A percentile compares a stretch with the other conserved stretches of the same genome.
phyloP scores from a whole-genome alignment of 2,888 invertebrate species.

The Drosophila tripunctata region DNA sequence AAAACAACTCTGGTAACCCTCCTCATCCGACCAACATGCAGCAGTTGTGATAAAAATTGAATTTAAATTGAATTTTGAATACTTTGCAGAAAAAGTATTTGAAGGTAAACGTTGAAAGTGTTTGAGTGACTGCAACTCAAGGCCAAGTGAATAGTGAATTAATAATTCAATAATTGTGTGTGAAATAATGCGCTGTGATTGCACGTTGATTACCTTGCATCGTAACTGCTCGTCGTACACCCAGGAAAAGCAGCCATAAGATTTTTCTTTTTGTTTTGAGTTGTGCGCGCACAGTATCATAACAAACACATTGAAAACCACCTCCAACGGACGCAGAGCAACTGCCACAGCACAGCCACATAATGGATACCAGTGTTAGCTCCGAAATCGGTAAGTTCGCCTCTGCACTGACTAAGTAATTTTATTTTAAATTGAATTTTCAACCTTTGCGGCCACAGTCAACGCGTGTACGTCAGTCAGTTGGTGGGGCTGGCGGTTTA shows the following conservation, averaged over 20 bases:
- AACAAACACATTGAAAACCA: conserved; percentile 15
- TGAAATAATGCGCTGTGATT: conserved; percentile 3
- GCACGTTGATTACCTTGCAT: conserved; percentile 21
- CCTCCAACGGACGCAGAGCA: background rate
- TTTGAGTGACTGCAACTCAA: background rate
- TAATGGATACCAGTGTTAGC: conserved; percentile 30
- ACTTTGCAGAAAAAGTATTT: conserved; percentile 18
- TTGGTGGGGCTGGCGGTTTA: conserved; percentile 31
- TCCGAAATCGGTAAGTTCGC: conserved; percentile 43
- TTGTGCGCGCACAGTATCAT: conserved; percentile 52
- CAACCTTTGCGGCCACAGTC: conserved; percentile 53
- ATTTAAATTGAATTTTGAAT: conserved; percentile 74
- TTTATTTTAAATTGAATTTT: conserved; percentile 76
- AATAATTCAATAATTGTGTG: conserved; percentile 3
- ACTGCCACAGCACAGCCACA: background rate
- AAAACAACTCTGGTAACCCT: conserved; percentile 59
- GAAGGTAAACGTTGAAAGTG: conserved; percentile 8
- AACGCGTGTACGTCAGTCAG: conserved; percentile 58
- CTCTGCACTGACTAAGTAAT: background rate
- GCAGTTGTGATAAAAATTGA: conserved; percentile 58
- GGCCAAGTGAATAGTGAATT: conserved; percentile 8
- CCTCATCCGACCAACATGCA: conserved; percentile 55
- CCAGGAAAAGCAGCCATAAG: conserved; percentile 37
- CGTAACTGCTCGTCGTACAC: conserved; percentile 34
- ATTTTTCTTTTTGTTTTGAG: conserved; percentile 53